A percentile compares a stretch with the other conserved stretches of the same genome.
phyloP scores from a whole-genome alignment of 2,888 invertebrate species.

The Drosophila flavopinicola region DNA sequence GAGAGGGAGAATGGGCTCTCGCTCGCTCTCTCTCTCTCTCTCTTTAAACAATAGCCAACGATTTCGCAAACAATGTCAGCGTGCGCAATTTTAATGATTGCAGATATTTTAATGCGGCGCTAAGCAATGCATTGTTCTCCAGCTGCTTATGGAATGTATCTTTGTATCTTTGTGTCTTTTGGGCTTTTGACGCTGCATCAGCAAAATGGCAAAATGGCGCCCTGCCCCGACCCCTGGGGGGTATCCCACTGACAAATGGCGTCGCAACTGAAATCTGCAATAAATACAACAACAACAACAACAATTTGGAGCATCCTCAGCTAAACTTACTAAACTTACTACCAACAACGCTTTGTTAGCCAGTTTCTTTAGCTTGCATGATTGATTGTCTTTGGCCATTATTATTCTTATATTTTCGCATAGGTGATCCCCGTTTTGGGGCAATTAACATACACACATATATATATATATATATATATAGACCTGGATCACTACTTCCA shows the following conservation, averaged over 20 bases:
- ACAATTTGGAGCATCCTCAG: too few relatives aligned
- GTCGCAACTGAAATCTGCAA: not conserved
- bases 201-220: constrained; percentile 2
- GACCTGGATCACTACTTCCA: constrained; percentile 21
- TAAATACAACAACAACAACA: too few relatives aligned
- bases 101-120: constrained; percentile 81
- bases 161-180: constrained; percentile 25
- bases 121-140: constrained; percentile 74
- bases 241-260: constrained; percentile 3
- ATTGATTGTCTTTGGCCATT: constrained; percentile 71
- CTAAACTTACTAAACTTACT: too few relatives aligned
- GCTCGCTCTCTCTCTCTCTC: constrained; percentile 24
- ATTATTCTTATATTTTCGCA: constrained; percentile 69
- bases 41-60: constrained; percentile 64
- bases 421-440: constrained; percentile 48
- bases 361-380: constrained; percentile 55
- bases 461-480: too few relatives aligned
- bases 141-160: constrained; percentile 48
- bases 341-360: constrained; percentile 5
- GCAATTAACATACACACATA: constrained; percentile 66
- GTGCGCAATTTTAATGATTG: constrained; percentile 79
- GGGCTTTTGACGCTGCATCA: constrained; percentile 14
- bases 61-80: constrained; percentile 75
- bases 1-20: constrained; percentile 10
- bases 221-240: constrained; percentile 20